Evolutionary conservation across 1,140 invertebrate genomes (phyloP), one percentile per base, ranked within the genome.

Genomic region (Neocloeon triangulifer): DNA sequence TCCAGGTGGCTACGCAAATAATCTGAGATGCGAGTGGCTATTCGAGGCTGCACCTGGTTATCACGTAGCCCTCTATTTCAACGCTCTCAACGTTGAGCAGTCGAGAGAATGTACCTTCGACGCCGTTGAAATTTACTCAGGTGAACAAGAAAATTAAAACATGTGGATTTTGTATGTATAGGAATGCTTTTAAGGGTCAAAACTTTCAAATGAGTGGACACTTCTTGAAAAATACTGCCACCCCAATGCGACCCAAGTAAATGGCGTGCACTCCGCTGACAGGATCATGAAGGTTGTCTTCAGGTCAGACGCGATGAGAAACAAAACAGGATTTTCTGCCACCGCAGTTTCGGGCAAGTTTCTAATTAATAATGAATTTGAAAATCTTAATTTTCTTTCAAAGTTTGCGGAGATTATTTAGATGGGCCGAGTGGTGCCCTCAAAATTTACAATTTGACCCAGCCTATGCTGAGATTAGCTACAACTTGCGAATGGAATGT

Each of bases 1-100:
- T 56, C 84, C 85, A 0, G n/a, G 50, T 7, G 63, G 64, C 13
- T 89, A 91, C 48, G 56, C 42, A 0, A 32, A 47, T 9, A 66
- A 73, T 43, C 40, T 74, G 14, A 52, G 69, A 12, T 91, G 85
- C 45, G 53, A 59, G 30, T 94, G 85, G 85, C 53, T 62, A 1
- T 58, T 85, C 34, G 52, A 66, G 4, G 36, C 45, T 34, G 43
- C 53, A 6, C 61, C 61, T 4, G n/a, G n/a, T n/a, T 55, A 59
- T 20, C 74, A 77, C 46, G 41, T 73, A 4, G 39, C 38, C 4
- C 25, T 79, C 1, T 43, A 41, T 25, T 62, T 79, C 40, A 25
- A 40, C 2, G 41, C 47, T 0, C 45, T 79, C 6, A 49, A 66
- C 28, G 21, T 79, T 2, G 72, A 77, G 51, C 47, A 62, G 34